Conservation (phyloP, 92 coral and sea anemone genomes). For the Epizoanthus fatuus region DNA sequence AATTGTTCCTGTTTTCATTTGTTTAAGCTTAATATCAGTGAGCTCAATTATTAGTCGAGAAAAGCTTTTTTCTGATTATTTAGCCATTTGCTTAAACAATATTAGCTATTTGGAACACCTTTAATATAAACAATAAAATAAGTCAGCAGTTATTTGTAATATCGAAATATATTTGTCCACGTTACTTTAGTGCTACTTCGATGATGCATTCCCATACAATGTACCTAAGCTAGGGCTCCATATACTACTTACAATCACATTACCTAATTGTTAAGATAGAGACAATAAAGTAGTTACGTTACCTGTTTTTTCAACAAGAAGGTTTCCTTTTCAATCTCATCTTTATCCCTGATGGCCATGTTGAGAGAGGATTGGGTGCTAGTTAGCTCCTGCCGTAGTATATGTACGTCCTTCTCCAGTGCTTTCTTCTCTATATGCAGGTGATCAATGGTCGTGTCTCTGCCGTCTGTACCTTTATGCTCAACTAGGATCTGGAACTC, state of each 20-base stretch:
- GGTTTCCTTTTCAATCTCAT: slow-evolving; percentile 58
- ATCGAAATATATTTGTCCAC: too few species aligned
- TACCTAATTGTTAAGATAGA: background rate
- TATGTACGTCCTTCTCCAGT: slow-evolving; percentile 62
- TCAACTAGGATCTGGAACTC: slow-evolving; percentile 64
- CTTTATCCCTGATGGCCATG: slow-evolving; percentile 49
- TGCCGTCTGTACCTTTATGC: slow-evolving; percentile 50
- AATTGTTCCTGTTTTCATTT: background rate
- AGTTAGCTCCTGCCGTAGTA: slow-evolving; percentile 58
- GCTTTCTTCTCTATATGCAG: slow-evolving; percentile 57
- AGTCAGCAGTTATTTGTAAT: too few species aligned
- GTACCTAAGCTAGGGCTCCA: too few species aligned
- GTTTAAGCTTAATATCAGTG: too few species aligned
- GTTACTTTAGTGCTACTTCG: too few species aligned
- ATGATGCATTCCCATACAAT: too few species aligned
- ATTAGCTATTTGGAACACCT: too few species aligned
- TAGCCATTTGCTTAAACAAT: too few species aligned
- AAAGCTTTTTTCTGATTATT: too few species aligned
- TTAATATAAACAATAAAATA: too few species aligned
- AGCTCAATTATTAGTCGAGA: too few species aligned
- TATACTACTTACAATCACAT: too few species aligned
- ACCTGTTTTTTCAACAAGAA: slow-evolving; percentile 54
- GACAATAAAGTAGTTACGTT: background rate
- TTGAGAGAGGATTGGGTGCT: slow-evolving; percentile 43
- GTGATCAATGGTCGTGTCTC: slow-evolving; percentile 41